Conservation (phyloP, 2,797 vertebrate species). For the Pseudocheirus occidentalis region DNA sequence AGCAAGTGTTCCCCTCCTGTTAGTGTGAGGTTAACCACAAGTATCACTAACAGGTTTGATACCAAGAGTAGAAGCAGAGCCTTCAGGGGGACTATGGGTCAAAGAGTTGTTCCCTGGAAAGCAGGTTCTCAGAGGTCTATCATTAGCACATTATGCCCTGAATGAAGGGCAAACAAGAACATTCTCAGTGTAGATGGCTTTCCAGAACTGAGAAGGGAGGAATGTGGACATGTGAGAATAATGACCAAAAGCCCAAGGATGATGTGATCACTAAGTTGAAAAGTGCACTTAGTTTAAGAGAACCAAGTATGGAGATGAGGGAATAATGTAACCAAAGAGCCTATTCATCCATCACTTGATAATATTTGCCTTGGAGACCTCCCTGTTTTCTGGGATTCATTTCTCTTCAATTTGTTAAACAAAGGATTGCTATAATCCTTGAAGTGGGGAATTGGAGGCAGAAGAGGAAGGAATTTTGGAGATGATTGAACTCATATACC, state of each 20-base stretch:
- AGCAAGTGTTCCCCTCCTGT: not conserved
- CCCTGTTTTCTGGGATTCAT: not conserved
- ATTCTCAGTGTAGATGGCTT: not conserved
- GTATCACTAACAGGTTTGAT: not conserved
- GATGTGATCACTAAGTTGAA: not conserved
- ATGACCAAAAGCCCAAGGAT: not conserved
- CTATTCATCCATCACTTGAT: not conserved
- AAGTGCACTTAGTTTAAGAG: not conserved
- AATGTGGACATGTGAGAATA: not conserved
- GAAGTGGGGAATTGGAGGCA: not conserved
- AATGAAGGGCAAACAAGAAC: not conserved
- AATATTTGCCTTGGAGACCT: not conserved
- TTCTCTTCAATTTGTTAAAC: not conserved
- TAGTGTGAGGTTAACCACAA: not conserved
- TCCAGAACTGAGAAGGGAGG: not conserved
- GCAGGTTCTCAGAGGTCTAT: not conserved
- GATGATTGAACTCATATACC: not conserved
- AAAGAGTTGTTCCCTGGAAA: not conserved
- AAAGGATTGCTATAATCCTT: not conserved
- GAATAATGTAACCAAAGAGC: not conserved
- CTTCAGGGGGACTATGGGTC: not conserved
- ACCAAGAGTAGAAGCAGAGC: not conserved
- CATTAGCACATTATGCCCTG: not conserved
- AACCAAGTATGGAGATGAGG: not conserved
- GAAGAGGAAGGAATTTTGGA: not conserved